Evolutionary conservation across 2,888 invertebrate genomes (phyloP).

Genomic region (Trachelus tabidus): DNA sequence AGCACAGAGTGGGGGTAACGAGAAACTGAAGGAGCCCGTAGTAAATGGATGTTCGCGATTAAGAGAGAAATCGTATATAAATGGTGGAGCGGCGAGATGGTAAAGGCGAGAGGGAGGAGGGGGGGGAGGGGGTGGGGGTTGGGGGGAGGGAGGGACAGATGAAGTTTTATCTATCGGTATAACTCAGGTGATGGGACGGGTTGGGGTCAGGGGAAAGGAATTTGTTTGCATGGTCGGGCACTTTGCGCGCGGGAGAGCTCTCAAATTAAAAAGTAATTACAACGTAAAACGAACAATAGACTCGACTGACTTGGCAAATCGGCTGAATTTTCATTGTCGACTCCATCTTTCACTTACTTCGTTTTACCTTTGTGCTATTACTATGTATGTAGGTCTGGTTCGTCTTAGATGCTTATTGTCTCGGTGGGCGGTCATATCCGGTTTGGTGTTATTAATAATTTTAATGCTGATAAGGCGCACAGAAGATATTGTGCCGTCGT

Average conservation of each 20-base stretch:
- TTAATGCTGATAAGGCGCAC: background rate
- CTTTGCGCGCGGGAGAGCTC: conserved; percentile 26
- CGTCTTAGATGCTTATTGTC: background rate
- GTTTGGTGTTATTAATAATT: background rate
- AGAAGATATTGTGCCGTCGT: background rate
- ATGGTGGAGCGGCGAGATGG: conserved; percentile 35
- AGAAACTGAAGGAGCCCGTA: conserved; percentile 59
- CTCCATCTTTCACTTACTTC: background rate
- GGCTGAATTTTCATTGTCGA: background rate
- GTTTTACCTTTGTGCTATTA: background rate
- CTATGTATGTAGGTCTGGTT: background rate
- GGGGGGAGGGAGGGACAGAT: conserved; percentile 35
- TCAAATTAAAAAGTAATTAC: conserved; percentile 51
- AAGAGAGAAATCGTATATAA: conserved; percentile 62
- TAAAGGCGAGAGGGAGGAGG: background rate
- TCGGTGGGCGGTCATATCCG: background rate
- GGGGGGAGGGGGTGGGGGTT: no score
- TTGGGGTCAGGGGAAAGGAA: background rate
- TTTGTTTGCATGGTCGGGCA: conserved; percentile 17
- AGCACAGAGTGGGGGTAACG: conserved; percentile 42
- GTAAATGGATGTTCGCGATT: conserved; percentile 63
- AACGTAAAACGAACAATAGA: conserved; percentile 15
- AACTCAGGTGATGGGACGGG: conserved; percentile 8
- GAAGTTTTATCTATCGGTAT: conserved; percentile 52
- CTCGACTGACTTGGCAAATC: background rate